Percentiles rank a stretch among this genome's conserved stretches.
Evolutionary conservation across 1,140 invertebrate species (phyloP).

Genomic region (Aphis gossypii): DNA sequence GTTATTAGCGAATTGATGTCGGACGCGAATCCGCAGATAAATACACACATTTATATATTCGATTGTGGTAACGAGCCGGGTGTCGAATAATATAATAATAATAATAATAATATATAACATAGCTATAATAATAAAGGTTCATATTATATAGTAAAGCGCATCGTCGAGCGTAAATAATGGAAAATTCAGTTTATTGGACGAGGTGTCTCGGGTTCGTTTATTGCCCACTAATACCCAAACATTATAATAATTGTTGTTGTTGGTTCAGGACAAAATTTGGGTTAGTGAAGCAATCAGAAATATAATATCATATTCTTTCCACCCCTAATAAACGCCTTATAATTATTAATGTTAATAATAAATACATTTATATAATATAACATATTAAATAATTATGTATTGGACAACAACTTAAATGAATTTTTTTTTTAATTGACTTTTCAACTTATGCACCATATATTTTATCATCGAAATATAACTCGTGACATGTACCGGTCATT

Average conservation of each 20-base stretch:
- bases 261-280: background rate
- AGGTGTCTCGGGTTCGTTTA: background rate
- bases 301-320: too few relatives aligned
- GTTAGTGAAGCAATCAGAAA: too few relatives aligned
- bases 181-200: background rate
- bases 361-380: too few relatives aligned
- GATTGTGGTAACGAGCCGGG: conserved; percentile 27
- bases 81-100: background rate
- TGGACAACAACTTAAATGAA: too few relatives aligned
- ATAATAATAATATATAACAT: background rate
- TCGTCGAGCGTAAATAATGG: conserved; percentile 36
- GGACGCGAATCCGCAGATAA: background rate
- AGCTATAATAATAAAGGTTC: background rate
- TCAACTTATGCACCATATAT: too few relatives aligned
- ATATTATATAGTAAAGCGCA: background rate
- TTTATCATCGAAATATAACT: too few relatives aligned
- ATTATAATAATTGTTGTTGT: background rate
- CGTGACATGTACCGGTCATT: too few relatives aligned
- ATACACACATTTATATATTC: background rate
- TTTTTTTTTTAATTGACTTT: too few relatives aligned
- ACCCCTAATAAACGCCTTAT: too few relatives aligned
- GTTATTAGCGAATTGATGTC: conserved; percentile 29
- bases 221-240: background rate
- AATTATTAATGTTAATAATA: too few relatives aligned
- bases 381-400: too few relatives aligned